These are phyloP conservation scores for zebrafish (Danio rerio) DNA, from an alignment of 2,113 vertebrate species.

Conservation along the genomic window DNA sequence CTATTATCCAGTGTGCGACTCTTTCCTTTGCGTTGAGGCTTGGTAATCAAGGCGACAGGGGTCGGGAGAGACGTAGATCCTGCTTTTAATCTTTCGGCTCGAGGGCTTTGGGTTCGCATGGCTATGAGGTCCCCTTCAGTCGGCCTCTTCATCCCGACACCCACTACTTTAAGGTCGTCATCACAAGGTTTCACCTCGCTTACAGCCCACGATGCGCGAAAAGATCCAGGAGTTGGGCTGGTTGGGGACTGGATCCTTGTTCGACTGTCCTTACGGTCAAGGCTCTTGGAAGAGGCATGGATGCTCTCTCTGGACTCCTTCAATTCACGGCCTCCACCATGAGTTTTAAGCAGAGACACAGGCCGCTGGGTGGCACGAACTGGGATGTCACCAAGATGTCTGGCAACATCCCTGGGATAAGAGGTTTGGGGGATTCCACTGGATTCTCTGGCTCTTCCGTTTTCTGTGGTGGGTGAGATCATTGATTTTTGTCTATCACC, in stretches of 20 bases:
- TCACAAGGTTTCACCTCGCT: constrained; percentile 74
- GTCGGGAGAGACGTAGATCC: constrained; percentile 72
- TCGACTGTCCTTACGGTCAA: constrained; percentile 75
- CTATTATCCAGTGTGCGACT: constrained; percentile 95
- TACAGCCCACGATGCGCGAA: constrained; percentile 89
- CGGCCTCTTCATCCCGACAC: constrained; percentile 59
- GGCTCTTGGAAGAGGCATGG: constrained; percentile 77
- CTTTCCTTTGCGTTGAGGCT: constrained; percentile 86
- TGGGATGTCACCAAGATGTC: constrained; percentile 65
- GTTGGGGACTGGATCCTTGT: constrained; percentile 63
- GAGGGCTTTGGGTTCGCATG: constrained; percentile 77
- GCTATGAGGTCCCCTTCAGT: constrained; percentile 57
- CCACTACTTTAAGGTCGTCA: constrained; percentile 67
- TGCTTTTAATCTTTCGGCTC: constrained; percentile 77
- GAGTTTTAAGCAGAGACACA: constrained; percentile 74
- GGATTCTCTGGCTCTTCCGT: constrained; percentile 52
- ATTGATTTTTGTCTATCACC: constrained; percentile 63
- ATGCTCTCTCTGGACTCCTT: constrained; percentile 73
- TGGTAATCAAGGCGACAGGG: constrained; percentile 65
- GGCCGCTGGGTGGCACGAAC: constrained; percentile 71
- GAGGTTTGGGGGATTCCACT: constrained; percentile 41
- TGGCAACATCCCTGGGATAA: constrained; percentile 59
- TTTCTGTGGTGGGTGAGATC: constrained; percentile 62
- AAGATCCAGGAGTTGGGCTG: constrained; percentile 70
- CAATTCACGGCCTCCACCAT: constrained; percentile 70